Evolutionary conservation across 2,888 invertebrate species (phyloP), one percentile per base, ranked within the genome.

Genomic region (Criorhina ranunculi): DNA sequence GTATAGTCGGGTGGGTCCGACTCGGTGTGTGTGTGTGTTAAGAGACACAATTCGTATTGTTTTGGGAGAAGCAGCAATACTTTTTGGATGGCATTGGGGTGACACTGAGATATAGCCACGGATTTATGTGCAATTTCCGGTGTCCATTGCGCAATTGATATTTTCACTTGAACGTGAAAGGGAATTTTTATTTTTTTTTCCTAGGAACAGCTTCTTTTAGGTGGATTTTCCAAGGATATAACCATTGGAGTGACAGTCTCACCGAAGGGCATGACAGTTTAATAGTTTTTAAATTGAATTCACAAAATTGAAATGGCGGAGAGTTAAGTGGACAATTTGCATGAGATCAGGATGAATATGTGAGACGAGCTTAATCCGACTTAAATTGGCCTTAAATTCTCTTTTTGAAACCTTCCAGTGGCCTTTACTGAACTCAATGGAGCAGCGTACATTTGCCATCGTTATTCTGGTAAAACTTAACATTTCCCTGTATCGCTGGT

Each of bases 71-170:
- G 33, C 15, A 78, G 67, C 40, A 72, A 55, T 53, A 77, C 66
- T 78, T 82, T 75, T 60, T 19, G 44, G 42, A 37, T 44, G 49
- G 42, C 35, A 73, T 70, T 72, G 55, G 60, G 59, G 49, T 67
- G 79, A 79, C 79, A 83, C 59, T 72, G 79, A 79, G 79, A 79
- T 79, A 79, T 79, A n/a, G 79, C 64, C 40, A 73, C 35, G 73
- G 73, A 83, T 79, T 83, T 83, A 83, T 83, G 73, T 57, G 83
- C 73, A 79, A 83, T 83, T 83, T 83, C 83, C 83, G 83, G 12
- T 44, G 81, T 73, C 53, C 55, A 35, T 55, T 73, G 67, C 49
- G 24, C 79, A 73, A 79, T 83, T 83, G 83, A 73, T 79, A 82
- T 83, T 78, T 70, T 60, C 60, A 77, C 57, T 78, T 57, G 53